Base-by-base conservation (phyloP, 2,113 vertebrate genomes). In the Panthera uncia region DNA sequence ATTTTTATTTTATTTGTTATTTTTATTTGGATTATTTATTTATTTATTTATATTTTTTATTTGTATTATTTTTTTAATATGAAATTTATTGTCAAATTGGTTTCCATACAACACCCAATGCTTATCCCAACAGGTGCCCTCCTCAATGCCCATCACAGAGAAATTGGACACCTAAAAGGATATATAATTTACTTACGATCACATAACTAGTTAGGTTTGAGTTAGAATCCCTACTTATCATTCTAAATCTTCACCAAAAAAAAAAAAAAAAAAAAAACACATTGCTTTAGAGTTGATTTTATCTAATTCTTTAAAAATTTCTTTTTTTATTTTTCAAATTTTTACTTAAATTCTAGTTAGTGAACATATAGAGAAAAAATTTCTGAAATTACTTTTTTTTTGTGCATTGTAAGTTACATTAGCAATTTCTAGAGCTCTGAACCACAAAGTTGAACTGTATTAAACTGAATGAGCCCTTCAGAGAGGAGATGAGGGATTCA, bases 381-480 rank as follows among this genome's bases (percentile, higher is more conserved):
- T 68, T 68, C 27, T 94, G 36, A 96, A 94, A 93, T 95, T 66
- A 94, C n/a, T 82, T 94, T 89, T 48, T 50, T 95, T 95, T 86
- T 96, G 50, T 98, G 91, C 85, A 93, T 95, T 97, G 73, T 97
- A 95, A 89, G 82, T 85, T 92, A 96, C 55, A 92, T 90, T 4
- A 95, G 55, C 95, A 92, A 97, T 97, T 95, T 96, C 92, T 90
- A 87, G 79, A 96, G 71, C 45, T 76, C 92, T 90, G 92, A 92
- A 38, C 69, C 61, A 98, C 96, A 98, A 97, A 98, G 94, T 45
- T 92, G 65, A 92, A 95, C 96, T 98, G 97, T 98, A 97, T 92
- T 97, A 96, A 97, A 95, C 33, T 98, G 97, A 98, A 98, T 97
- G 80, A 96, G 87, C 92, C 90, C 93, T 98, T 98, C 55, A 98